Percentiles rank a stretch among this genome's conserved stretches.
phyloP scores from a whole-genome alignment of 2,797 vertebrate genomes.

The Pseudopleuronectes americanus region DNA sequence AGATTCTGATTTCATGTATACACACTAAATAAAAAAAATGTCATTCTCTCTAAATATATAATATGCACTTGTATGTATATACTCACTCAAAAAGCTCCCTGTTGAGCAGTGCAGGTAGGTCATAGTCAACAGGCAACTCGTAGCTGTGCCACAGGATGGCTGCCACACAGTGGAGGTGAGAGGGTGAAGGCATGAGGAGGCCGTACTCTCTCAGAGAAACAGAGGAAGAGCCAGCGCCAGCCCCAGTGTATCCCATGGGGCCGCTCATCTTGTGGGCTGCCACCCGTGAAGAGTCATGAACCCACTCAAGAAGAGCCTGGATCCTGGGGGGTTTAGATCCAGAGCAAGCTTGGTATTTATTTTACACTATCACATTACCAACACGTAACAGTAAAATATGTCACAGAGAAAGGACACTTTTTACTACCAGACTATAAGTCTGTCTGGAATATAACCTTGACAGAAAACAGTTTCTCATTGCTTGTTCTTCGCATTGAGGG shows the following conservation, averaged over 20 bases:
- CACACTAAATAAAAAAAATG: too few relatives aligned
- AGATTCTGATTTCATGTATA: too few relatives aligned
- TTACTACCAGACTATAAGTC: constrained; percentile 31
- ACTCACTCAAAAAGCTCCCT: constrained; percentile 96
- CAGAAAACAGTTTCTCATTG: background rate
- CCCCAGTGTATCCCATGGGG: constrained; percentile 84
- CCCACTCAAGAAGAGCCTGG: constrained; percentile 97
- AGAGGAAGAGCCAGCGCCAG: constrained; percentile 69
- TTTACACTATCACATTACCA: background rate
- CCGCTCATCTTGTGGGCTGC: constrained; percentile 91
- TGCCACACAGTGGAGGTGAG: constrained; percentile 97
- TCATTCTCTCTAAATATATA: too few relatives aligned
- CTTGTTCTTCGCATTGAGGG: background rate
- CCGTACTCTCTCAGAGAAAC: constrained; percentile 91
- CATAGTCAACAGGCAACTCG: constrained; percentile 95
- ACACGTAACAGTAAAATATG: constrained; percentile 34
- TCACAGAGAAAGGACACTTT: constrained; percentile 49
- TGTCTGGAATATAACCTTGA: constrained; percentile 48
- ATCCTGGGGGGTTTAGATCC: constrained; percentile 84
- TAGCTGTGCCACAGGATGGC: constrained; percentile 99
- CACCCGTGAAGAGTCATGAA: constrained; percentile 94
- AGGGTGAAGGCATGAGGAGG: constrained; percentile 97
- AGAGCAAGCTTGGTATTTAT: background rate
- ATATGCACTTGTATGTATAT: too few relatives aligned
- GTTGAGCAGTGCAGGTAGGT: constrained; percentile 92